A percentile compares a stretch with the other conserved stretches of the same genome.
Evolutionary conservation across 2,797 vertebrate genomes (phyloP).

Genomic region (Nyctalus aviator): DNA sequence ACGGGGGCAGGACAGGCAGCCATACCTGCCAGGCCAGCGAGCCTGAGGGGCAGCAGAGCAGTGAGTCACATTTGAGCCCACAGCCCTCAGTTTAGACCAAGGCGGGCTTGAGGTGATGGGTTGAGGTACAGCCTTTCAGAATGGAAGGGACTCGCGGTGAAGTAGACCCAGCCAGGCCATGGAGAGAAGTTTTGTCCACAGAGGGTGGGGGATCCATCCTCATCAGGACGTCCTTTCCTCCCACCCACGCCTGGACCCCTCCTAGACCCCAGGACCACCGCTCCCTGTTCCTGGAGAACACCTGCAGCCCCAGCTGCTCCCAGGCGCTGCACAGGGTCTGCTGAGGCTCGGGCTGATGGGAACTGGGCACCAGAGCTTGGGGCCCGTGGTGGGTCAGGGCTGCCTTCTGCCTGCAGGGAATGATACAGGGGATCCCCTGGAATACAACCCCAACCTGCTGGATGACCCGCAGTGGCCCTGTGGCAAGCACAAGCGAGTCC

Average conservation of each 20-base stretch:
- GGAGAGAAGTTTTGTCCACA: background rate
- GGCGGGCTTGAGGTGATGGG: background rate
- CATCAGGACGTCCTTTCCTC: background rate
- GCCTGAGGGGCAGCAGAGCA: background rate
- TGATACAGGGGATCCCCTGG: slow-evolving; percentile 89
- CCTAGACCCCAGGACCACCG: background rate
- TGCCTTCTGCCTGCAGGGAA: slow-evolving; percentile 84
- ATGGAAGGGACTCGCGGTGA: accelerated
- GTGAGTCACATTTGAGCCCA: background rate
- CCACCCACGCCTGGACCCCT: background rate
- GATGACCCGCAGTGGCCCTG: slow-evolving; percentile 99
- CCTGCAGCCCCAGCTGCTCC: background rate
- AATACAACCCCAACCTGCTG: slow-evolving; percentile 97
- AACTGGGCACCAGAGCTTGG: background rate
- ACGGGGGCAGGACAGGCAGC: accelerated
- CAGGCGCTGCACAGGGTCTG: background rate
- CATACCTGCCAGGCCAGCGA: background rate
- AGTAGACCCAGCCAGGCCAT: background rate
- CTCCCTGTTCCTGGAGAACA: accelerated
- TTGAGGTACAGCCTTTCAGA: background rate
- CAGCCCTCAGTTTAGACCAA: background rate
- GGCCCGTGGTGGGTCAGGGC: background rate
- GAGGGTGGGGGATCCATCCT: background rate
- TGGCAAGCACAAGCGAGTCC: slow-evolving; percentile 97
- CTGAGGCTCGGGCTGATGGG: background rate